Conservation (phyloP, 2,113 vertebrate species). For the Genyomyrus donnyi region DNA sequence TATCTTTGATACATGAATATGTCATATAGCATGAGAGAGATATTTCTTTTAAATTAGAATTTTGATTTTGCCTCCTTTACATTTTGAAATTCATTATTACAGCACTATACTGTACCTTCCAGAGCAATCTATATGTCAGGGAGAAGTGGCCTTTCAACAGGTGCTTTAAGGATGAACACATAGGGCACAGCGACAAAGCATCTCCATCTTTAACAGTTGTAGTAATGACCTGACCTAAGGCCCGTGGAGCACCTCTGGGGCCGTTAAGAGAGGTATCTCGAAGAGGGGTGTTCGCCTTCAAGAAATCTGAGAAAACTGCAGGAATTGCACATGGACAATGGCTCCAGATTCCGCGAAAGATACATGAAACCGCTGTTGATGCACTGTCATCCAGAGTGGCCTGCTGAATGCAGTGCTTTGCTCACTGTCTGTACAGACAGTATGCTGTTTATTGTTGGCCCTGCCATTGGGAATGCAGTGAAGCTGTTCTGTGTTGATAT, state of each 20-base stretch:
- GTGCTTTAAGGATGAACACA: neutral
- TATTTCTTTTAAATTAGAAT: neutral
- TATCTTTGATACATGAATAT: neutral
- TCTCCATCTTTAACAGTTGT: neutral
- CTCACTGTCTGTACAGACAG: neutral
- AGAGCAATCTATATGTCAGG: neutral
- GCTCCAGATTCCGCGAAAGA: neutral
- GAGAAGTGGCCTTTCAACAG: neutral
- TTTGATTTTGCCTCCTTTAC: neutral
- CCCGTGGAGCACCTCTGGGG: neutral
- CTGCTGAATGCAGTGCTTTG: neutral
- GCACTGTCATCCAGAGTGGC: neutral
- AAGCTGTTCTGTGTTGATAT: neutral
- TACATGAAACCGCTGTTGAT: neutral
- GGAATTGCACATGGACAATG: neutral
- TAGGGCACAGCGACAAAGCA: neutral
- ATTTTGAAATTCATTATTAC: slow-evolving; percentile 1
- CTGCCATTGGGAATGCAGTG: neutral
- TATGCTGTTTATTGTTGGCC: neutral
- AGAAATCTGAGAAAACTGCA: neutral
- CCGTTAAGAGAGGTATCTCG: neutral
- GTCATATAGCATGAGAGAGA: neutral
- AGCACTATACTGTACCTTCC: neutral
- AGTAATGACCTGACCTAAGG: neutral
- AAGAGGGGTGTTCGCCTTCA: neutral